Conservation (phyloP, 2,797 vertebrate species). For the Onychomys torridus region DNA sequence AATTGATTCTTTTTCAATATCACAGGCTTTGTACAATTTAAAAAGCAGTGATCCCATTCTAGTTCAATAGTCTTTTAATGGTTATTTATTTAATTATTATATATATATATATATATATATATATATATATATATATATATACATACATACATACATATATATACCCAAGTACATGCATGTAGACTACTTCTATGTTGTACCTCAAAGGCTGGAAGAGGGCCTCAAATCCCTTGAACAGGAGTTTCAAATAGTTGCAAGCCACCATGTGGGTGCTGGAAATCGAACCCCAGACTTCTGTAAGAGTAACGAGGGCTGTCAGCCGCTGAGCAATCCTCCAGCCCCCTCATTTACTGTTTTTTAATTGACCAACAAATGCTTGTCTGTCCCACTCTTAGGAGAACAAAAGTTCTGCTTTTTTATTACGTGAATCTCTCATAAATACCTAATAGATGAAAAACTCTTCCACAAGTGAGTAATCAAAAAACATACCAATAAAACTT, state of each 20-base stretch:
- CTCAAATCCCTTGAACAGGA: background rate
- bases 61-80: background rate
- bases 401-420: constrained; percentile 30
- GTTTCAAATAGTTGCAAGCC: background rate
- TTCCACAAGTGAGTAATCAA: background rate
- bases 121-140: no score
- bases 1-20: background rate
- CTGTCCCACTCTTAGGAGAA: background rate
- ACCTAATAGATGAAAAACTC: background rate
- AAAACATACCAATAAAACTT: background rate
- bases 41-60: background rate
- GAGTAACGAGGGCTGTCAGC: background rate
- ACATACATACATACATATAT: background rate
- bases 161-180: background rate
- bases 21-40: background rate
- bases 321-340: background rate
- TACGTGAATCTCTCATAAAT: background rate
- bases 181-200: background rate
- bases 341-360: background rate
- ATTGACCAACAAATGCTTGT: background rate
- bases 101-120: no score
- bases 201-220: background rate
- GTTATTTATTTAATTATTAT: background rate
- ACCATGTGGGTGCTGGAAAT: background rate
- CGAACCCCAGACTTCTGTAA: background rate